phyloP scores from a whole-genome alignment of 2,888 invertebrate genomes.

The Punctoribates punctum region DNA sequence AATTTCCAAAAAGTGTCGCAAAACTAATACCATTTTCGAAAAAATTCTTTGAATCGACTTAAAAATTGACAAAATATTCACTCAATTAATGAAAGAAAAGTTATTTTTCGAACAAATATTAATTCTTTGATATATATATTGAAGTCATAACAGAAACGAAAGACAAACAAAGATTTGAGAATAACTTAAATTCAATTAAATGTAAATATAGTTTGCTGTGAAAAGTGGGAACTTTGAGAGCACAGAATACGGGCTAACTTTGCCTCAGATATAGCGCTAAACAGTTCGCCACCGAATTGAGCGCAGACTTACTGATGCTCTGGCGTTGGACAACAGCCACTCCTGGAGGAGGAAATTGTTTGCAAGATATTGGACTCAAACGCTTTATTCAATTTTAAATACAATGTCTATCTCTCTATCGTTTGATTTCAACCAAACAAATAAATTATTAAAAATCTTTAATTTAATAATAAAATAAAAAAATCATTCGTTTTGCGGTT shows the following conservation, averaged over 20 bases:
- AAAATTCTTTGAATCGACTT: no score
- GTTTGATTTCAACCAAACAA: background rate
- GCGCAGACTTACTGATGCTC: background rate
- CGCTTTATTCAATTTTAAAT: constrained; percentile 3
- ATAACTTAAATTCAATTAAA: background rate
- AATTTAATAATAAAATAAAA: background rate
- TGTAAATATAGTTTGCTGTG: background rate
- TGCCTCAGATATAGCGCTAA: background rate
- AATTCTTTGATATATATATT: no score
- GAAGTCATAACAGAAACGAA: no score
- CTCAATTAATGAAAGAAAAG: no score
- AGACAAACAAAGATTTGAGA: no score
- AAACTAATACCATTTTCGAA: no score
- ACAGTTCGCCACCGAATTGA: background rate
- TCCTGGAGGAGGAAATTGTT: background rate
- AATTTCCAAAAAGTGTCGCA: background rate
- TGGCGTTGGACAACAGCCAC: background rate
- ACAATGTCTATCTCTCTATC: background rate
- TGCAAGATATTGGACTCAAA: background rate
- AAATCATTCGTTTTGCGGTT: background rate
- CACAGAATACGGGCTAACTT: background rate
- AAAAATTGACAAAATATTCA: no score
- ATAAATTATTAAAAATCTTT: background rate
- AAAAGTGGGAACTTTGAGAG: background rate
- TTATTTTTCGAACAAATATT: no score